Conservation (phyloP, 2,797 vertebrate genomes). For the Microchirus variegatus region DNA sequence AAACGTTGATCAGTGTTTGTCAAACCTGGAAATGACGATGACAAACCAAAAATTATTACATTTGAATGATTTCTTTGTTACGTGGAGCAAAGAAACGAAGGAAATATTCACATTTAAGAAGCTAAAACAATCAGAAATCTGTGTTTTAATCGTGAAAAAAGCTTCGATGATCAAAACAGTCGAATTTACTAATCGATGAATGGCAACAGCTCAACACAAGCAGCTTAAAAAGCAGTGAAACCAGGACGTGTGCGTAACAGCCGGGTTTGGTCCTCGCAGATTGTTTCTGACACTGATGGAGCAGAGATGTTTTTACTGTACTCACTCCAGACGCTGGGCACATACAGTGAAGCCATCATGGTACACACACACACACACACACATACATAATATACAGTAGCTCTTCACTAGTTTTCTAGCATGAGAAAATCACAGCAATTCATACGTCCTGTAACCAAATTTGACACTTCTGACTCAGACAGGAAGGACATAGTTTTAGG, state of each 20-base stretch:
- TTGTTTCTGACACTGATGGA: constrained; percentile 74
- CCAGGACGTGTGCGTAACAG: constrained; percentile 34
- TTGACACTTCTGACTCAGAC: constrained; percentile 63
- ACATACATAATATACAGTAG: constrained; percentile 54
- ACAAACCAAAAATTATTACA: too few relatives aligned
- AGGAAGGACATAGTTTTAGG: constrained; percentile 66
- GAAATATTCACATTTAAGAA: too few relatives aligned
- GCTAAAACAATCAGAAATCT: too few relatives aligned
- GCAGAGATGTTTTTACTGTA: constrained; percentile 68
- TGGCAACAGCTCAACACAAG: too few relatives aligned
- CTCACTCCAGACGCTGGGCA: constrained; percentile 59
- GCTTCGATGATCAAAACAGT: too few relatives aligned
- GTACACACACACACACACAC: background rate
- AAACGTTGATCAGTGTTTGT: too few relatives aligned
- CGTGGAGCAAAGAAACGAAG: too few relatives aligned
- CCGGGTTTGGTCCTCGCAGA: constrained; percentile 63
- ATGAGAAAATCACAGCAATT: constrained; percentile 36
- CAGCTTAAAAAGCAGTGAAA: background rate
- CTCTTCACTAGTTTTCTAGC: constrained; percentile 27
- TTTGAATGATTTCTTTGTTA: too few relatives aligned
- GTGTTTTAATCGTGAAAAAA: too few relatives aligned
- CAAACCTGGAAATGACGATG: too few relatives aligned
- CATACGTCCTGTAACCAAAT: constrained; percentile 48
- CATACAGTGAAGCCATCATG: too few relatives aligned
- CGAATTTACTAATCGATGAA: too few relatives aligned